Percentiles rank a stretch among this genome's conserved stretches.
These are phyloP conservation scores for Diaphora mendica DNA, from an alignment of 2,888 invertebrate genomes.

Conservation along the genomic window DNA sequence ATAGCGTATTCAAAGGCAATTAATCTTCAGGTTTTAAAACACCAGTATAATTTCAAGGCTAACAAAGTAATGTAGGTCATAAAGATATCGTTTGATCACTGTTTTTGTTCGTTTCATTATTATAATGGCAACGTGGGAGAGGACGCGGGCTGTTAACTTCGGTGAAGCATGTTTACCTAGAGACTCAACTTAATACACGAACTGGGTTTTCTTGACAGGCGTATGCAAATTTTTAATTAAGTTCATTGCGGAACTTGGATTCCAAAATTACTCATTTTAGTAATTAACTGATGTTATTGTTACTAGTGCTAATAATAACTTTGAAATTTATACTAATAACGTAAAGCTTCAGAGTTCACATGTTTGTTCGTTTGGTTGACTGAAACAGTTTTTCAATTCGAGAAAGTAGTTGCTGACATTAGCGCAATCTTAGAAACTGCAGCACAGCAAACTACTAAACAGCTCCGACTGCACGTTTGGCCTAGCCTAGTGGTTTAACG, in stretches of 20 bases:
- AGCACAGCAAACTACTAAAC: too few species aligned
- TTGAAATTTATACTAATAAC: not conserved
- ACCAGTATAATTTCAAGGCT: slow-evolving; percentile 53
- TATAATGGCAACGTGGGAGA: slow-evolving; percentile 60
- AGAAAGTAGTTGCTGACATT: too few species aligned
- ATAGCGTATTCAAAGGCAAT: not conserved
- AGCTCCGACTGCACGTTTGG: too few species aligned
- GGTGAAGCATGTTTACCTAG: slow-evolving; percentile 35
- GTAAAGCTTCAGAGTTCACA: not conserved
- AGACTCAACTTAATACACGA: slow-evolving; percentile 18
- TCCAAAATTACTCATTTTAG: not conserved
- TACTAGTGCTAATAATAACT: not conserved
- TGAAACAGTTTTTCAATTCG: too few species aligned
- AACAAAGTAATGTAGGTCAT: slow-evolving; percentile 63
- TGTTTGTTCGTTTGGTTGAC: not conserved
- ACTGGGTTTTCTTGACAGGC: not conserved
- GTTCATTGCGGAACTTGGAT: not conserved
- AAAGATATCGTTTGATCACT: slow-evolving; percentile 51
- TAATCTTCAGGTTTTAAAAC: slow-evolving; percentile 28
- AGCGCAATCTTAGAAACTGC: too few species aligned
- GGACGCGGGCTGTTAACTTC: slow-evolving; percentile 44
- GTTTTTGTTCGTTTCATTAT: slow-evolving; percentile 58
- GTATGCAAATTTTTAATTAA: not conserved
- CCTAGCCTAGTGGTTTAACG: too few species aligned
- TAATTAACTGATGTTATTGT: not conserved